phyloP scores from a whole-genome alignment of 1,140 invertebrate species.

The Helicoverpa zea region DNA sequence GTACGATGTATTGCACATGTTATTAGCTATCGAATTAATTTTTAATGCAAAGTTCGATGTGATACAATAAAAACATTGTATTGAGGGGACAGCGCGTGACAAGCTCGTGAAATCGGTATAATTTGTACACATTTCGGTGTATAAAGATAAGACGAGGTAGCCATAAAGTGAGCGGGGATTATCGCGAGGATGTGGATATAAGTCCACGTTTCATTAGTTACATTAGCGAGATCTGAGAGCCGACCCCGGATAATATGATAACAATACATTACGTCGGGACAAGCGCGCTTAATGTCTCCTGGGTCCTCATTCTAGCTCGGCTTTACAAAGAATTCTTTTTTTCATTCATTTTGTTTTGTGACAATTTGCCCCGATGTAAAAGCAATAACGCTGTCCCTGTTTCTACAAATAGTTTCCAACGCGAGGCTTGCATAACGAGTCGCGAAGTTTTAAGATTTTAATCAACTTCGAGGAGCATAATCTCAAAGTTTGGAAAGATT shows the following conservation, averaged over 20 bases:
- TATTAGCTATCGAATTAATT: conserved; percentile 41
- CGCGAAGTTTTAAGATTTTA: conserved; percentile 52
- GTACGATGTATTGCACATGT: conserved; percentile 23
- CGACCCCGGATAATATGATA: conserved; percentile 57
- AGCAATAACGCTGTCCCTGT: conserved; percentile 3
- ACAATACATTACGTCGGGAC: conserved; percentile 59
- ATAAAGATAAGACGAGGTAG: conserved; percentile 50
- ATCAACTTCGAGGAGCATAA: conserved; percentile 53
- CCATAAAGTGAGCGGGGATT: conserved; percentile 50
- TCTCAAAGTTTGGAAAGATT: conserved; percentile 58
- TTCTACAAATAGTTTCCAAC: conserved; percentile 24
- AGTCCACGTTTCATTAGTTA: conserved; percentile 64
- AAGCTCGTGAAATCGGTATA: conserved; percentile 3
- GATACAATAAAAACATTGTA: conserved; percentile 31
- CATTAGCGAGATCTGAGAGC: conserved; percentile 55
- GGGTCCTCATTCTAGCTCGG: conserved; percentile 26
- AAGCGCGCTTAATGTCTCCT: conserved; percentile 52
- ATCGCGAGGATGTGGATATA: conserved; percentile 53
- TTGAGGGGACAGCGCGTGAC: conserved; percentile 15
- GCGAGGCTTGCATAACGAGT: conserved; percentile 24
- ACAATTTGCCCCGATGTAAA: conserved; percentile 38
- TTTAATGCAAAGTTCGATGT: conserved; percentile 13
- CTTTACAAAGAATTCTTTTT: conserved; percentile 25
- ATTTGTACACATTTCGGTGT: conserved; percentile 24
- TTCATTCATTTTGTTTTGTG: conserved; percentile 23